Evolutionary conservation across 30 jellyfish, hydroid and myxozoan species (phyloP), one percentile per base, ranked within the genome.

Genomic region (Pelagia noctiluca): DNA sequence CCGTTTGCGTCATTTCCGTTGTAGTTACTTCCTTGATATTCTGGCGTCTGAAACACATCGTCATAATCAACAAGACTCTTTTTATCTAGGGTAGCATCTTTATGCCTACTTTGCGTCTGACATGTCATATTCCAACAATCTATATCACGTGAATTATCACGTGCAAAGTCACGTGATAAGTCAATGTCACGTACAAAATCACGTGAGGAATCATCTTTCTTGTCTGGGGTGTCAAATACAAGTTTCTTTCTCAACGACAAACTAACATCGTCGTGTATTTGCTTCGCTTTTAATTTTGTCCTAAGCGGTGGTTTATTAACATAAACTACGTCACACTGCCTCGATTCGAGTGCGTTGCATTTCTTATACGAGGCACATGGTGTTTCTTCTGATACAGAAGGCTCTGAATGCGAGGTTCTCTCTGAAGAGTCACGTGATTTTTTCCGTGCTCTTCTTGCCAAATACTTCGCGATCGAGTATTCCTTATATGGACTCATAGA

Each of bases 401-500:
- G 13, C 5, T 31, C 48, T 16, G 63, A 22, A 49, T 18, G 31
- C 7, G 33, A 48, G n/a, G 30, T 64, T 52, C 3, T 13, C 25
- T 16, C 66, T 30, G 34, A 68, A 34, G 33, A 18, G 3, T 75
- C 61, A 12, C 25, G 50, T 19, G 89, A 22, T 29, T 78, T 63
- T 13, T 61, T 46, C 8, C 28, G 61, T 0, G 78, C 35, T 19
- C 78, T 65, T 70, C 18, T 66, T 23, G 49, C 67, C 21, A 81
- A 54, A 50, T 81, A 78, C 22, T 64, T 50, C 21, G 50, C 72
- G 23, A 67, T 66, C 5, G 52, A 3, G 12, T 66, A 67, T 32
- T 81, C 70, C 8, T 81, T 48, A 68, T 66, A 81, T 16, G 91
- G 91, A 36, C 91, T 81, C 91, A 81, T 81, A 28, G 91, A 81